phyloP scores from a whole-genome alignment of 2,113 vertebrate species.

The Oncorhynchus nerka region DNA sequence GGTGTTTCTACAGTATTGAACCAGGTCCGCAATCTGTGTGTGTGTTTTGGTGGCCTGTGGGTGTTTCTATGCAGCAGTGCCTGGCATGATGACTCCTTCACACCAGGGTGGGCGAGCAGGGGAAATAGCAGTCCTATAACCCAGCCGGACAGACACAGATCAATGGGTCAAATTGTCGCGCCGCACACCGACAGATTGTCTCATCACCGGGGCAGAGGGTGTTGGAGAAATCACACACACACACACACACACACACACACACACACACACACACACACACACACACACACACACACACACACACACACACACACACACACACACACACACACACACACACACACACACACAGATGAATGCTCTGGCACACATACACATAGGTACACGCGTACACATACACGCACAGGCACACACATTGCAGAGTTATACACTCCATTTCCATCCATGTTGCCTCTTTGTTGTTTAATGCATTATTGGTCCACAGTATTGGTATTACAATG shows the following conservation, averaged over 20 bases:
- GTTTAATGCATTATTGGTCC: too few species aligned
- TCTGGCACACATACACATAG: background rate
- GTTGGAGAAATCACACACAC: too few species aligned
- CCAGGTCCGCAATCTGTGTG: background rate
- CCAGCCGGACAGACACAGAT: too few species aligned
- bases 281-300: too few species aligned
- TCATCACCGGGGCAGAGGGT: conserved; percentile 30
- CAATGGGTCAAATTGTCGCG: conserved; percentile 43
- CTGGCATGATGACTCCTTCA: background rate
- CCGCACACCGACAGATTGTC: conserved; percentile 58
- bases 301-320: background rate
- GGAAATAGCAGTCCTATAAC: too few species aligned
- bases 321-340: background rate
- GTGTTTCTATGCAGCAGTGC: conserved; percentile 42
- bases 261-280: too few species aligned
- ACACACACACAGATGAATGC: background rate
- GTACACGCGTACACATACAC: background rate
- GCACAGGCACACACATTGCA: background rate
- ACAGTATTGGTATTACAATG: too few species aligned
- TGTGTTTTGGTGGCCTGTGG: background rate
- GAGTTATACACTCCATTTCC: too few species aligned
- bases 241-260: too few species aligned
- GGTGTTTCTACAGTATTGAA: background rate
- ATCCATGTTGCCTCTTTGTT: too few species aligned
- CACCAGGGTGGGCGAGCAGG: conserved; percentile 1